Evolutionary conservation across 2,113 vertebrate species (phyloP), one percentile per base, ranked within the genome.

Genomic region (Megaptera novaeangliae): DNA sequence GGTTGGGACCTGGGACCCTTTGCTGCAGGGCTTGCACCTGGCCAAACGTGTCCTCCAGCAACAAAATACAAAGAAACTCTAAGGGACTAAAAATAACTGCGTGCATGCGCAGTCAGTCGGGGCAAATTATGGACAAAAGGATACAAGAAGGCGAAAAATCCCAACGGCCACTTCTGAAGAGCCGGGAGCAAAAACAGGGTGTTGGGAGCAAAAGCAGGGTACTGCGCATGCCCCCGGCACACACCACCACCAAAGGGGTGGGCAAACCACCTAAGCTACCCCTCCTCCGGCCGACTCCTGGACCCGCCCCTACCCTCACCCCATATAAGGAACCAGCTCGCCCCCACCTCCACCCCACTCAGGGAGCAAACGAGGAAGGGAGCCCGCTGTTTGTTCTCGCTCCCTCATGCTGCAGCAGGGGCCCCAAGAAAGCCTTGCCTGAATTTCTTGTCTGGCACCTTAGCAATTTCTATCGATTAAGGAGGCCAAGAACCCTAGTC

Each of bases 221-320:
- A 2, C 31, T 52, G 46, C 17, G 18, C 29, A 6, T 34, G 44
- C 17, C 46, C 9, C 44, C 27, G 0, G 9, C 46, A 1, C 74
- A 34, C 29, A 34, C 9, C 74, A 49, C 44, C 44, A 46, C 10
- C 27, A 49, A 34, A 49, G 29, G 27, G 44, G 74, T 49, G 74
- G 44, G 29, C 74, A 77, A 59, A 52, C 18, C 18, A 46, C 74
- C 31, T 21, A 52, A 34, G 29, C 20, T 29, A 21, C 31, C 11
- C 44, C 18, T 77, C 0, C 0, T 44, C 29, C 0, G 0, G 31
- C 9, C 1, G 0, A 52, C 15, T 52, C 2, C 44, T 21, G 55
- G 55, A 7, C 55, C 55, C 18, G 2, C 18, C 55, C 18, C 55
- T 57, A 13, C 17, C 2, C 27, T 1, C 44, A 49, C 29, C 9